A percentile compares a stretch with the other conserved stretches of the same genome.
phyloP scores from a whole-genome alignment of 2,888 invertebrate genomes.

The Pardosa pseudoannulata region DNA sequence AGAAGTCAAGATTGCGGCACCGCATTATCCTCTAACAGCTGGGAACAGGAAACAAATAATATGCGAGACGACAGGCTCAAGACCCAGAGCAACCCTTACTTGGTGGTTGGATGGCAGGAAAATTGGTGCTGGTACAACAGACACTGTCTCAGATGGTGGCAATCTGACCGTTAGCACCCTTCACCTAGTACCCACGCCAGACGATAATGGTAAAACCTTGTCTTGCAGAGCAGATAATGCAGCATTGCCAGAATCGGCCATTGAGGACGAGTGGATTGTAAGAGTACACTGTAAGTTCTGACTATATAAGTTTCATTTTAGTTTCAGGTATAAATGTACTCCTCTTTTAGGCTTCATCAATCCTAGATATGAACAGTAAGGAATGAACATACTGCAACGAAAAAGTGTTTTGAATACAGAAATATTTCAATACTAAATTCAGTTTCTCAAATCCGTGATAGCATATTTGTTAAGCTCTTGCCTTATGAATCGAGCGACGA shows the following conservation, averaged over 20 bases:
- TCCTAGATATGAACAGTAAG: no score
- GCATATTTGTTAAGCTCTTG: no score
- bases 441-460: no score
- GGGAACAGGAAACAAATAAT: conserved; percentile 63
- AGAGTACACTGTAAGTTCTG: conserved; percentile 75
- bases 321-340: no score
- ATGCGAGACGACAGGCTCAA: conserved; percentile 72
- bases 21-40: conserved; percentile 64
- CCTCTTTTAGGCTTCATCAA: no score
- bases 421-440: no score
- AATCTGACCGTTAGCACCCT: conserved; percentile 74
- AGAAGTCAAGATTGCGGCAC: conserved; percentile 64
- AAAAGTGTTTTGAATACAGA: no score
- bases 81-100: conserved; percentile 68
- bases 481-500: no score
- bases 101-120: conserved; percentile 73
- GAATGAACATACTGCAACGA: no score
- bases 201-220: conserved; percentile 75
- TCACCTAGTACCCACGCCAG: conserved; percentile 73
- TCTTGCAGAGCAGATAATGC: conserved; percentile 75
- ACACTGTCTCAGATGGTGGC: conserved; percentile 71
- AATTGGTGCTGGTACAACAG: conserved; percentile 65
- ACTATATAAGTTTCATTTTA: no score
- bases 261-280: conserved; percentile 74
- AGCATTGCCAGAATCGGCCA: conserved; percentile 73